These are phyloP conservation scores for Drosophila erecta DNA, from an alignment of 1,140 invertebrate species.

Conservation along the genomic window DNA sequence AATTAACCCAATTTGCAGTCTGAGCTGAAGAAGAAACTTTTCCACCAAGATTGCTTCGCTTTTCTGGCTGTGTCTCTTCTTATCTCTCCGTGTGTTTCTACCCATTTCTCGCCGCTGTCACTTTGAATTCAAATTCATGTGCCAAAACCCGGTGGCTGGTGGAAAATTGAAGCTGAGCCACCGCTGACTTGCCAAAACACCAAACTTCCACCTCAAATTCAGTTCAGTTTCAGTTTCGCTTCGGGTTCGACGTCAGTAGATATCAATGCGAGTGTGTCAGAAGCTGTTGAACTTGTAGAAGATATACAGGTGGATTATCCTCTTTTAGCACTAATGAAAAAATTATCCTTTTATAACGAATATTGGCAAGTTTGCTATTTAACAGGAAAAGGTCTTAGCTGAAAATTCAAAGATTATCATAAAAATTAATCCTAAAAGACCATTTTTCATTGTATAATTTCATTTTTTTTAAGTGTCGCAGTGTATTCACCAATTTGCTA, in stretches of 20 bases:
- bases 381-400: too few relatives aligned
- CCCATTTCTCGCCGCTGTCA: conserved; percentile 4
- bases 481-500: not conserved
- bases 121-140: conserved; percentile 41
- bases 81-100: conserved; percentile 8
- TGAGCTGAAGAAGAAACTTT: conserved; percentile 56
- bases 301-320: not conserved
- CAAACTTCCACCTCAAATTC: conserved; percentile 1
- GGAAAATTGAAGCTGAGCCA: conserved; percentile 38
- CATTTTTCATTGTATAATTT: too few relatives aligned
- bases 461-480: too few relatives aligned
- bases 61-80: conserved; percentile 2
- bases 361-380: too few relatives aligned
- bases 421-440: too few relatives aligned
- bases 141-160: conserved; percentile 14
- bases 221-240: not conserved
- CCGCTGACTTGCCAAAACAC: conserved; percentile 30
- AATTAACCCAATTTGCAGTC: conserved; percentile 80
- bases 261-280: conserved; percentile 15
- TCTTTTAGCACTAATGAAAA: not conserved
- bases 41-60: conserved; percentile 55
- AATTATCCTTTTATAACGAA: too few relatives aligned
- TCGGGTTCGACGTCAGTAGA: conserved; percentile 21
- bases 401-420: too few relatives aligned
- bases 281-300: not conserved